Base-by-base conservation (phyloP, 1,140 invertebrate genomes). In the Rhagoletis pomonella region DNA sequence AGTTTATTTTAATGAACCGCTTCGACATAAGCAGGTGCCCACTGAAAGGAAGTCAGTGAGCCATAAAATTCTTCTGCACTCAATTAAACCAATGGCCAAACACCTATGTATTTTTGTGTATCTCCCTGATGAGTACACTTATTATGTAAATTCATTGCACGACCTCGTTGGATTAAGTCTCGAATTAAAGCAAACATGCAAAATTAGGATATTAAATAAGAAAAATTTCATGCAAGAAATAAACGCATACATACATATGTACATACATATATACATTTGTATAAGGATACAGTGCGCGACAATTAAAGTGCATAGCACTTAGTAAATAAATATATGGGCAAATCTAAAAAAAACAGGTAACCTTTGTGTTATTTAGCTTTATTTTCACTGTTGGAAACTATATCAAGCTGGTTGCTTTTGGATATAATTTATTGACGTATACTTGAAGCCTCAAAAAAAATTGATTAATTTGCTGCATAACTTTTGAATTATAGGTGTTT, bases 41-140 rank as follows among this genome's bases (percentile, higher is more conserved):
- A 81, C 29, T 19, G 73, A 81, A 81, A 81, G 2, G 47, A 81
- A 81, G 73, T 81, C 47, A 81, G 47, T 81, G 50, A 81, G 73
- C 73, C 73, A 81, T 81, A 55, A 81, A 81, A 55, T 55, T 12
- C 29, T 9, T 81, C 12, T 81, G 55, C 73, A 55, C 17, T 81
- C 73, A 81, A 55, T 73, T 73, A 17, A 73, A 73, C 55, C 9
- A 81, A 58, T 81, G 73, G 6, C 73, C 19, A 47, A 81, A 4
- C n/a, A 55, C 19, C 42, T 81, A 67, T 9, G 3, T 29, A 10
- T 19, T 5, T n/a, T 12, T 39, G 39, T 12, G 69, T 14, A 17
- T 19, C 3, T 10, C 19, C 5, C 17, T 81, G 4, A 29, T 81
- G 47, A 12, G 47, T 67, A 42, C n/a, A 81, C 4, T 77, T 81